phyloP scores from a whole-genome alignment of 92 coral and sea anemone genomes.

The Plumapathes pennacea region DNA sequence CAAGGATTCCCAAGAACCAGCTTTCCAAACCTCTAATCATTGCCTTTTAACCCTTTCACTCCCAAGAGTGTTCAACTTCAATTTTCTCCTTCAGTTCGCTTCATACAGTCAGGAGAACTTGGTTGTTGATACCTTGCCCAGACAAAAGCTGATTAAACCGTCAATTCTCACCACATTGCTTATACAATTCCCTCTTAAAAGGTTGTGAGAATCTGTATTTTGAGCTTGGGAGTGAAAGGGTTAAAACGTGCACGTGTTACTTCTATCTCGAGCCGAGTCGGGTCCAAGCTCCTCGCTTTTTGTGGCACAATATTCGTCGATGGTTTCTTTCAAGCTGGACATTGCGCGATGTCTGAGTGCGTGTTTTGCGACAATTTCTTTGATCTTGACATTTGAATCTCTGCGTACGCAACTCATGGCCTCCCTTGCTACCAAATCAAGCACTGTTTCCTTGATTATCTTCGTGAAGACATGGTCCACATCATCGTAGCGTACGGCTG shows the following conservation, averaged over 20 bases:
- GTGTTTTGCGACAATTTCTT: conserved; percentile 63
- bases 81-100: too few species aligned
- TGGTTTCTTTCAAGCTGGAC: conserved; percentile 72
- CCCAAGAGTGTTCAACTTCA: too few species aligned
- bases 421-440: conserved; percentile 35
- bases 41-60: too few species aligned
- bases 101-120: too few species aligned
- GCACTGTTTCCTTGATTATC: conserved; percentile 18
- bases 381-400: conserved; percentile 54
- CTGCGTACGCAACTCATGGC: conserved; percentile 34
- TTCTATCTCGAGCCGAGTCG: conserved; percentile 50
- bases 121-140: too few species aligned
- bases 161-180: too few species aligned
- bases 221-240: too few species aligned
- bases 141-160: too few species aligned
- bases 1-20: too few species aligned
- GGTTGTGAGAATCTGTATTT: too few species aligned
- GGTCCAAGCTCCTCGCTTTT: conserved; percentile 43
- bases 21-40: too few species aligned
- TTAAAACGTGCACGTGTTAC: conserved; percentile 56
- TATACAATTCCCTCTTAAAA: too few species aligned
- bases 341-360: conserved; percentile 61
- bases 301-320: conserved; percentile 66
- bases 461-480: conserved; percentile 48
- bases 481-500: conserved; percentile 50